Evolutionary conservation across 2,113 vertebrate genomes (phyloP).

Genomic region (Dascyllus trimaculatus): DNA sequence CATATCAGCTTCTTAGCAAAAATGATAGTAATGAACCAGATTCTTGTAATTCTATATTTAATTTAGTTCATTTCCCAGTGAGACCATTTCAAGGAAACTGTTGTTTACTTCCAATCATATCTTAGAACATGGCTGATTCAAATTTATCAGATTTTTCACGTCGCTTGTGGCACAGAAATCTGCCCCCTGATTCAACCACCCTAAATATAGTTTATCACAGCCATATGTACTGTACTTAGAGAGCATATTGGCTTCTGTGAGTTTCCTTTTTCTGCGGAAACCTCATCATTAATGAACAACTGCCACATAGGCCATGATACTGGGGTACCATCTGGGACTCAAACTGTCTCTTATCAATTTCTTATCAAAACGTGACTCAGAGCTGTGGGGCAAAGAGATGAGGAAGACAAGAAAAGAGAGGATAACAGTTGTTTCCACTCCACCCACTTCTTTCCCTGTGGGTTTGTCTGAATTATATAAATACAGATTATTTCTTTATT

Average conservation of each 20-base stretch:
- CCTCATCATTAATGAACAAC: conserved; percentile 54
- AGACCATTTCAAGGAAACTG: not conserved
- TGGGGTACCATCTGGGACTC: conserved; percentile 55
- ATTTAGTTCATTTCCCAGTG: not conserved
- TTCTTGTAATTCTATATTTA: not conserved
- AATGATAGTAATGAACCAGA: not conserved
- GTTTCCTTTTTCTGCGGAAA: not conserved
- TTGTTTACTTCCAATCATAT: not conserved
- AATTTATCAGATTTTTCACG: not conserved
- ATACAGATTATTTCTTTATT: not conserved
- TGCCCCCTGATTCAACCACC: not conserved
- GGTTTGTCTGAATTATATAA: no score
- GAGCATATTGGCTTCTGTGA: not conserved
- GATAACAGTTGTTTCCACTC: no score
- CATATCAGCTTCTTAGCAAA: not conserved
- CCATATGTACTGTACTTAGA: not conserved
- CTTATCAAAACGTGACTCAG: conserved; percentile 34
- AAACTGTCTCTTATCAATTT: conserved; percentile 38
- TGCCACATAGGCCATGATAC: conserved; percentile 1
- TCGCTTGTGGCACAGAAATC: not conserved
- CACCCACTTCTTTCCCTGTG: no score
- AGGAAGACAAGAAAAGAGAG: not conserved
- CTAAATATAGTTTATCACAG: not conserved
- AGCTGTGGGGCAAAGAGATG: not conserved
- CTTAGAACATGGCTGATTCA: not conserved